phyloP scores from a whole-genome alignment of 2,888 invertebrate species.

The Xylota segnis region DNA sequence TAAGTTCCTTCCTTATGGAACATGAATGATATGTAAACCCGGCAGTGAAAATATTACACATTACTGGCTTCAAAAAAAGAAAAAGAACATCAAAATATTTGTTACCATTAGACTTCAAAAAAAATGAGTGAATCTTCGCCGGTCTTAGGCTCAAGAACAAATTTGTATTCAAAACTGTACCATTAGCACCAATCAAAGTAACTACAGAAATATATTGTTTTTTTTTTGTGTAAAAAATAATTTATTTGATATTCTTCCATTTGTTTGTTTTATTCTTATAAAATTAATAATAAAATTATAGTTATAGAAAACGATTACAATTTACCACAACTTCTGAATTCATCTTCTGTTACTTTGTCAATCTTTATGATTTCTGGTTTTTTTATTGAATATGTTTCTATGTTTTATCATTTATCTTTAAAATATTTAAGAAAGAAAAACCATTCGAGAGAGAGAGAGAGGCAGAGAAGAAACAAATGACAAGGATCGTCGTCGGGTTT shows the following conservation, averaged over 20 bases:
- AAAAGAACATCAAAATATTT: too few relatives aligned
- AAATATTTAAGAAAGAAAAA: slow-evolving; percentile 45
- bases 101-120: too few relatives aligned
- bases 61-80: too few relatives aligned
- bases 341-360: slow-evolving; percentile 43
- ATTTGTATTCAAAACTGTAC: too few relatives aligned
- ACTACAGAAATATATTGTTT: slow-evolving; percentile 6
- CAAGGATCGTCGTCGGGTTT: slow-evolving; percentile 43
- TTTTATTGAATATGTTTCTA: slow-evolving; percentile 27
- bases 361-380: slow-evolving; percentile 28
- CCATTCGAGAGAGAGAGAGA: slow-evolving; percentile 37
- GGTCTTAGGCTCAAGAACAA: too few relatives aligned
- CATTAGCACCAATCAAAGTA: slow-evolving; percentile 3
- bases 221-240: slow-evolving; percentile 78
- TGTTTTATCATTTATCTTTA: slow-evolving; percentile 22
- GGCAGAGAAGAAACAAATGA: slow-evolving; percentile 36
- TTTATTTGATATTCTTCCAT: slow-evolving; percentile 76
- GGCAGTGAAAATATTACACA: too few relatives aligned
- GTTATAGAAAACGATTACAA: slow-evolving; percentile 71
- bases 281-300: slow-evolving; percentile 76
- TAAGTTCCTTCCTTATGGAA: too few relatives aligned
- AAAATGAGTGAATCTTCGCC: too few relatives aligned
- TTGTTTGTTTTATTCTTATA: slow-evolving; percentile 70
- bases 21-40: too few relatives aligned
- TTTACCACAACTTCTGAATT: slow-evolving; percentile 62